Evolutionary conservation across 2,888 invertebrate species (phyloP).

Genomic region (Mactromeris polynyma): DNA sequence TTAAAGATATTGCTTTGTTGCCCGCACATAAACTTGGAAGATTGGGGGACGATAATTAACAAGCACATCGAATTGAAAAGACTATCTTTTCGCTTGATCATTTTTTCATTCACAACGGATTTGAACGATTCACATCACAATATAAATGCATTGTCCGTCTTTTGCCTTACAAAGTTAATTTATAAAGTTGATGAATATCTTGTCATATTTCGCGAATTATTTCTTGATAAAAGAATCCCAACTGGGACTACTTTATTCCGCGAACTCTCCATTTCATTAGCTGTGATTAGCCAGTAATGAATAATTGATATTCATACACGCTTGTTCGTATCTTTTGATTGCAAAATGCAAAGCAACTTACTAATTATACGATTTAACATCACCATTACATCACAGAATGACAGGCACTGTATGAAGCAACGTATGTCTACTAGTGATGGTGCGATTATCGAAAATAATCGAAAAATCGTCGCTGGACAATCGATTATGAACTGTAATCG

Average conservation of each 20-base stretch:
- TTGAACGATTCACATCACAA: constrained; percentile 18
- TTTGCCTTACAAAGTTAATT: constrained; percentile 68
- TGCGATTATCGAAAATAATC: too few relatives aligned
- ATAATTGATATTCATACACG: constrained; percentile 59
- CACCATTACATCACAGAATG: background rate
- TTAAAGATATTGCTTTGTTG: constrained; percentile 32
- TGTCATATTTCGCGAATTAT: constrained; percentile 54
- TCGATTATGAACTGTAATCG: too few relatives aligned
- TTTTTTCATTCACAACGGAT: constrained; percentile 31
- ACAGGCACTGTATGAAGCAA: background rate
- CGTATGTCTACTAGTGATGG: too few relatives aligned
- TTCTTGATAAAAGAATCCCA: constrained; percentile 65
- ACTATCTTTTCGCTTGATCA: constrained; percentile 52
- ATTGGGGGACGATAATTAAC: background rate
- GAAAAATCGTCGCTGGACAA: too few relatives aligned
- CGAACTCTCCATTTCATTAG: constrained; percentile 65
- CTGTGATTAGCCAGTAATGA: constrained; percentile 60
- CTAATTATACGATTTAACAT: constrained; percentile 1
- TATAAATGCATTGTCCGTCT: constrained; percentile 47
- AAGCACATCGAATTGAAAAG: constrained; percentile 38
- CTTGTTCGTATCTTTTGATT: constrained; percentile 22
- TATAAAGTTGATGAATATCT: constrained; percentile 68
- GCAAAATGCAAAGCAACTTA: background rate
- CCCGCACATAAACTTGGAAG: constrained; percentile 27
- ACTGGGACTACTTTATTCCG: constrained; percentile 66